A percentile compares a stretch with the other conserved stretches of the same genome.
These are phyloP conservation scores for Dascillus cervinus DNA, from an alignment of 2,888 invertebrate species.

Conservation along the genomic window DNA sequence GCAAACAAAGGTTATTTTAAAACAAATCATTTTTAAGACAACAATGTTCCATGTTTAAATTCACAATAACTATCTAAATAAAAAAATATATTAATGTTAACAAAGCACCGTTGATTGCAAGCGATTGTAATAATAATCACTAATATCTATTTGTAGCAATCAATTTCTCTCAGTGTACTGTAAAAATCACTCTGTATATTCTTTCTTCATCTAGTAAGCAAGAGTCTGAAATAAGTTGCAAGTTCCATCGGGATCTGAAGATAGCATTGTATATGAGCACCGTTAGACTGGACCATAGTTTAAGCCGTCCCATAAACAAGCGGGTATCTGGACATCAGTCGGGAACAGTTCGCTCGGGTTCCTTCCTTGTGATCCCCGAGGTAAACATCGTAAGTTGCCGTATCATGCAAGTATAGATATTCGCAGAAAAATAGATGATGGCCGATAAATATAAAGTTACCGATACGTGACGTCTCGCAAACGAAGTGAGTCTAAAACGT, in stretches of 20 bases:
- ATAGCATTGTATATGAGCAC: slow-evolving; percentile 45
- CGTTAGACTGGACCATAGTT: slow-evolving; percentile 45
- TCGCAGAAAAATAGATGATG: slow-evolving; percentile 21
- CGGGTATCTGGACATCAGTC: slow-evolving; percentile 43
- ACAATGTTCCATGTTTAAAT: too few relatives aligned
- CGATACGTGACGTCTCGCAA: slow-evolving; percentile 3
- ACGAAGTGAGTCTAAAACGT: neutral
- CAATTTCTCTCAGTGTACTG: too few relatives aligned
- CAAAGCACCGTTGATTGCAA: too few relatives aligned
- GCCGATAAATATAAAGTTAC: slow-evolving; percentile 15
- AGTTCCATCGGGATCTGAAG: slow-evolving; percentile 40
- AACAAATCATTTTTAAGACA: too few relatives aligned
- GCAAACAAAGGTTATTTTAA: too few relatives aligned
- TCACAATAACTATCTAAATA: too few relatives aligned
- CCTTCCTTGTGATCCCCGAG: slow-evolving; percentile 38
- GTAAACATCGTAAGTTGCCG: slow-evolving; percentile 43
- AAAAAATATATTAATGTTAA: too few relatives aligned
- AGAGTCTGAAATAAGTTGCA: slow-evolving; percentile 27
- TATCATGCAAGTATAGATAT: slow-evolving; percentile 33
- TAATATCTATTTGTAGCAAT: too few relatives aligned
- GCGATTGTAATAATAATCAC: too few relatives aligned
- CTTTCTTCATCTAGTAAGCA: slow-evolving; percentile 22
- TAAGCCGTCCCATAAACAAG: slow-evolving; percentile 45
- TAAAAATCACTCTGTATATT: slow-evolving; percentile 16
- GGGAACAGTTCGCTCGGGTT: slow-evolving; percentile 34